These are phyloP conservation scores for Melanogrammus aeglefinus DNA, from an alignment of 2,797 vertebrate genomes.

Conservation along the genomic window DNA sequence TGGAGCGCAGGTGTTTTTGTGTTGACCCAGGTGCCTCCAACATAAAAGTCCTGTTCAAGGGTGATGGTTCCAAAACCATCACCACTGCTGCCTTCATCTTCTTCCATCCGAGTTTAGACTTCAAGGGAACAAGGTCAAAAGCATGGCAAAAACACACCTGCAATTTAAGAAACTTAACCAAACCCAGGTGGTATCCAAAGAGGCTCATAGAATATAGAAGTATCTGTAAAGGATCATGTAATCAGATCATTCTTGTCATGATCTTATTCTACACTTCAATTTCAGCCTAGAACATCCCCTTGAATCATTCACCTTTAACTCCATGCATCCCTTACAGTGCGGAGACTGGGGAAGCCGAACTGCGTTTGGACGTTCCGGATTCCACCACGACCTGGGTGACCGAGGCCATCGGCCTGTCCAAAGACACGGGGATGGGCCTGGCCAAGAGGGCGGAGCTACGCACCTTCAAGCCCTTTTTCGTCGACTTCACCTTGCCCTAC, in stretches of 20 bases:
- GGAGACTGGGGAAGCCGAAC: conserved; percentile 75
- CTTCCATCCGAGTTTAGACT: conserved; percentile 9
- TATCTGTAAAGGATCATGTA: no score
- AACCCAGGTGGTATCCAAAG: neutral
- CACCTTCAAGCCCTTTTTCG: conserved; percentile 89
- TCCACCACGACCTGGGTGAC: conserved; percentile 92
- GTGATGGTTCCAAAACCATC: conserved; percentile 40
- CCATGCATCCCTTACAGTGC: conserved; percentile 55
- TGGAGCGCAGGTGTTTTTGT: conserved; percentile 50
- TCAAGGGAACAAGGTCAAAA: neutral
- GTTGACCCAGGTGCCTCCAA: conserved; percentile 61
- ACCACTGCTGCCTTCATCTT: conserved; percentile 23
- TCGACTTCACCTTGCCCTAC: conserved; percentile 87
- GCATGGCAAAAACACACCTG: neutral
- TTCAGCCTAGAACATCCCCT: neutral
- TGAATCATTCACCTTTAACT: neutral
- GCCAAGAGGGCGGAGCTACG: conserved; percentile 75
- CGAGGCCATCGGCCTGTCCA: conserved; percentile 81
- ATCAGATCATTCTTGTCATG: neutral
- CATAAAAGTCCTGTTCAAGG: conserved; percentile 38
- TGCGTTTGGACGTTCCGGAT: conserved; percentile 82
- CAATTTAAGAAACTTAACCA: neutral
- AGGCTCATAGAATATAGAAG: no score
- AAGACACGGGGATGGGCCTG: conserved; percentile 79
- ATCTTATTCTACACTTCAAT: neutral